Evolutionary conservation across 2,113 vertebrate genomes (phyloP).

Genomic region (Labrus mixtus): DNA sequence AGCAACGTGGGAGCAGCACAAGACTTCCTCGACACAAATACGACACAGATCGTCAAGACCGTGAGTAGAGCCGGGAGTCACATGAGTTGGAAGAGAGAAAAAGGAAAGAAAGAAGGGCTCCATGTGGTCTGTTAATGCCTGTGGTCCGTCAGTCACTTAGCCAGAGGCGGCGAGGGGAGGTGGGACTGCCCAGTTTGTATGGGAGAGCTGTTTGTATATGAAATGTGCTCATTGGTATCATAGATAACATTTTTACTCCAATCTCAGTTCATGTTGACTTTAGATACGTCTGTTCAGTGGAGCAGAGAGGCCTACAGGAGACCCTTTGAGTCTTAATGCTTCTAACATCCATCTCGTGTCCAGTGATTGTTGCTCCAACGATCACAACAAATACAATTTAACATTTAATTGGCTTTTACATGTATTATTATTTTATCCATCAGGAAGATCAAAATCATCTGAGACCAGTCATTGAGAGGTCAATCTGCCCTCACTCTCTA

Average conservation of each 20-base stretch:
- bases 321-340: too few species aligned
- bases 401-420: too few species aligned
- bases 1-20: constrained; percentile 63
- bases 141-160: constrained; percentile 50
- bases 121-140: constrained; percentile 52
- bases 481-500: too few species aligned
- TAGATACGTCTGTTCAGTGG: too few species aligned
- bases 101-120: constrained; percentile 16
- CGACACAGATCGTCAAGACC: constrained; percentile 73
- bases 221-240: constrained; percentile 23
- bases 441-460: too few species aligned
- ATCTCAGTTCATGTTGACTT: background rate
- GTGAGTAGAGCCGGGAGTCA: constrained; percentile 81
- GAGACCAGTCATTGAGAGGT: too few species aligned
- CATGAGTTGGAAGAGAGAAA: constrained; percentile 42
- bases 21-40: constrained; percentile 78
- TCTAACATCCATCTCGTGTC: too few species aligned
- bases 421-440: too few species aligned
- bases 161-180: constrained; percentile 12
- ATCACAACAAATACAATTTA: too few species aligned
- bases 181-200: background rate
- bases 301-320: too few species aligned
- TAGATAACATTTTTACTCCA: background rate
- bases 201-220: constrained; percentile 3
- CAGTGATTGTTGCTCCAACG: too few species aligned